A percentile compares a stretch with the other conserved stretches of the same genome.
phyloP scores from a whole-genome alignment of 2,888 invertebrate genomes.

The Plemyria rubiginata region DNA sequence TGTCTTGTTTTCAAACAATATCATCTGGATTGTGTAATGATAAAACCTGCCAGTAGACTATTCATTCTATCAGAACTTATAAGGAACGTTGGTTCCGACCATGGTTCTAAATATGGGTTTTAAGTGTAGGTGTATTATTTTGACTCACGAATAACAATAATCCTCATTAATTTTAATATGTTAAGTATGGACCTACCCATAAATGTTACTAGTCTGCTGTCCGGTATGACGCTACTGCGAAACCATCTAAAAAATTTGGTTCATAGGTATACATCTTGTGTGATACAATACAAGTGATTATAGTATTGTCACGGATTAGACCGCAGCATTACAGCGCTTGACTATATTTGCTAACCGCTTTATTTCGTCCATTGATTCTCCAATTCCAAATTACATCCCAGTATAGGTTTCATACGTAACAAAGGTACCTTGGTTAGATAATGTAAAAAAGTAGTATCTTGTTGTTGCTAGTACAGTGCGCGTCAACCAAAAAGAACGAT shows the following conservation, averaged over 20 bases:
- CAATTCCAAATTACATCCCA: no score
- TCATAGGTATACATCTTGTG: no score
- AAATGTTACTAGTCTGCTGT: constrained; percentile 66
- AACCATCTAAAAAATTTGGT: constrained; percentile 67
- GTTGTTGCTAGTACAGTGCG: no score
- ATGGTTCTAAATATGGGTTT: constrained; percentile 22
- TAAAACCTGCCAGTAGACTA: constrained; percentile 2
- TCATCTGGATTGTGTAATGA: constrained; percentile 1
- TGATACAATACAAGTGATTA: not conserved
- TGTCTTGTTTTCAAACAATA: constrained; percentile 6
- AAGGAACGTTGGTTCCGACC: constrained; percentile 16
- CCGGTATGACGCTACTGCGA: constrained; percentile 74
- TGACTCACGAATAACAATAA: constrained; percentile 26
- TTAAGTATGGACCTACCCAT: constrained; percentile 59
- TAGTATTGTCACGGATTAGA: not conserved
- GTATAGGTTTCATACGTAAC: no score
- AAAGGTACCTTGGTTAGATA: no score
- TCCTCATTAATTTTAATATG: constrained; percentile 28
- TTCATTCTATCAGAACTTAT: constrained; percentile 13
- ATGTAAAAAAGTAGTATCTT: no score
- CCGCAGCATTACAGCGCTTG: not conserved
- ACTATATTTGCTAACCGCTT: not conserved
- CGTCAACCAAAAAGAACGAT: no score
- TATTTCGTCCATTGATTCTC: not conserved
- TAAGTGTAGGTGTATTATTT: constrained; percentile 28